These are phyloP conservation scores for Torymus aiolomorphi DNA, from an alignment of 2,888 invertebrate species.

Conservation along the genomic window DNA sequence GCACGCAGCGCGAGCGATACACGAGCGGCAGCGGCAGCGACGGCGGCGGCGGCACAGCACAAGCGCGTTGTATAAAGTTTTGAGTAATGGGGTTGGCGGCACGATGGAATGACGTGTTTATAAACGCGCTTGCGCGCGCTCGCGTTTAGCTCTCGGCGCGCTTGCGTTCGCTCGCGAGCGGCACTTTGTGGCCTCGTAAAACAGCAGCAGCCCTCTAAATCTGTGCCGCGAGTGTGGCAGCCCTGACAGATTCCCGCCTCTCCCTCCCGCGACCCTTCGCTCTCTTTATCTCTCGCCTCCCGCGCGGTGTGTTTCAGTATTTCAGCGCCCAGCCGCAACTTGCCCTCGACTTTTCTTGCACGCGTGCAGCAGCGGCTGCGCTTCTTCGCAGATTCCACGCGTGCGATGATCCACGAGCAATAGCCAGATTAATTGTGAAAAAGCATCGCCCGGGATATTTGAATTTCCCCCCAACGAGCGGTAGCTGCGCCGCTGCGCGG, in stretches of 20 bases:
- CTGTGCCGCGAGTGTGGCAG: slow-evolving; percentile 71
- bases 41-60: background rate
- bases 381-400: background rate
- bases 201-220: slow-evolving; percentile 74
- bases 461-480: background rate
- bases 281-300: slow-evolving; percentile 53
- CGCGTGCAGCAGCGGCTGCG: too few relatives aligned
- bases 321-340: too few relatives aligned
- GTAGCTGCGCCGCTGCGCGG: too few relatives aligned
- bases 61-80: slow-evolving; percentile 63
- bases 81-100: slow-evolving; percentile 68
- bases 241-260: slow-evolving; percentile 69
- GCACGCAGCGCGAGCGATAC: too few relatives aligned
- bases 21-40: too few relatives aligned
- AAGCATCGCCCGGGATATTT: slow-evolving; percentile 15
- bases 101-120: slow-evolving; percentile 69
- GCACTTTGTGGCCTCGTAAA: slow-evolving; percentile 75
- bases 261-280: slow-evolving; percentile 57
- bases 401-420: slow-evolving; percentile 27
- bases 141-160: slow-evolving; percentile 56
- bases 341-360: slow-evolving; percentile 16
- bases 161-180: slow-evolving; percentile 62
- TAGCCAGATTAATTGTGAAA: slow-evolving; percentile 35
- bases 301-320: background rate
- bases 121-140: slow-evolving; percentile 63